phyloP scores from a whole-genome alignment of 2,888 invertebrate species.

The Pseudococcus viburni region DNA sequence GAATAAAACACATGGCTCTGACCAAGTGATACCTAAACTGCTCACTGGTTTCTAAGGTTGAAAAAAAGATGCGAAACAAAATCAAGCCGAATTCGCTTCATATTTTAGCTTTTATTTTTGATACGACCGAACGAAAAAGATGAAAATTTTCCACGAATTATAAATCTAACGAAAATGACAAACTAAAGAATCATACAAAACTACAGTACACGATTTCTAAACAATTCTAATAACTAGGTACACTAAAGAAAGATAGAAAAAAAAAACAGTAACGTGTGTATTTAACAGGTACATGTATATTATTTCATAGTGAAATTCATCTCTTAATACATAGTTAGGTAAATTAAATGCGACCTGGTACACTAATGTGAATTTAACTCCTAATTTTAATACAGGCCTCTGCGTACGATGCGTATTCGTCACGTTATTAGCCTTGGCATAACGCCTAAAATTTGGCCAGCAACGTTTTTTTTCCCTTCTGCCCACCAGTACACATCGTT shows the following conservation, averaged over 20 bases:
- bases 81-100: constrained; percentile 38
- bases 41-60: neutral
- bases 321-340: constrained; percentile 61
- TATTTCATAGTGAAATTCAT: constrained; percentile 63
- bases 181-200: neutral
- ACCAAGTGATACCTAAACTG: constrained; percentile 43
- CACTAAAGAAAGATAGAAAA: constrained; percentile 15
- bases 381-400: constrained; percentile 54
- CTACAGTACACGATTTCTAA: neutral
- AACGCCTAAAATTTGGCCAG: constrained; percentile 19
- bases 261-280: constrained; percentile 62
- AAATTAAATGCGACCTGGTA: constrained; percentile 67
- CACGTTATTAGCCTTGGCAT: constrained; percentile 29
- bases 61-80: neutral
- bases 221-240: constrained; percentile 21
- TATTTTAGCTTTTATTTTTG: neutral
- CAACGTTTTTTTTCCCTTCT: neutral
- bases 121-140: constrained; percentile 19
- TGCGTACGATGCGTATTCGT: neutral
- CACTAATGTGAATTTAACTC: constrained; percentile 61
- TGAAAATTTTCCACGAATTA: constrained; percentile 10
- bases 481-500: neutral
- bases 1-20: constrained; percentile 47
- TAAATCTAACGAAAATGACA: neutral
- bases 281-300: constrained; percentile 63